Conservation (phyloP, 92 coral and sea anemone species). For the Isaurus tuberculatus region DNA sequence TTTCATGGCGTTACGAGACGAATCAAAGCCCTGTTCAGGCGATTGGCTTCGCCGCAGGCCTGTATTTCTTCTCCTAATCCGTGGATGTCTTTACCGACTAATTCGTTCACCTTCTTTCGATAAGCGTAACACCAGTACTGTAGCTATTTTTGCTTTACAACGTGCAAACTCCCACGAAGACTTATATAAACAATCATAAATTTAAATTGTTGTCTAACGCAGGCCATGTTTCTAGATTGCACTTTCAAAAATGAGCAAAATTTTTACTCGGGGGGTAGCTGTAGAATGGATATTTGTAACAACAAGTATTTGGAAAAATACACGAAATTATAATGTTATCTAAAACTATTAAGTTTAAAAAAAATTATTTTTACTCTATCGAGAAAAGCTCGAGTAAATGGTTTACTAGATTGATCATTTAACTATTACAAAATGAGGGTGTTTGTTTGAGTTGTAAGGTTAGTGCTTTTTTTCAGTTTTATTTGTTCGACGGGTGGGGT, state of each 20-base stretch:
- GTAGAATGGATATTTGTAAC: background rate
- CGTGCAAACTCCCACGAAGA: slow-evolving; percentile 22
- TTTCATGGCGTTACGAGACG: slow-evolving; percentile 15
- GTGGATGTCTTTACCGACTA: background rate
- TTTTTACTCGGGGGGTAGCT: slow-evolving; percentile 28
- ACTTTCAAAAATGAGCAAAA: slow-evolving; percentile 3
- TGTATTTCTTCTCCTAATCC: background rate
- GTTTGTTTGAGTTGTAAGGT: background rate
- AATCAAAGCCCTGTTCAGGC: background rate
- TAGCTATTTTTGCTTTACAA: slow-evolving; percentile 2
- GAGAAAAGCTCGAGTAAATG: background rate
- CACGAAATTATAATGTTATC: background rate
- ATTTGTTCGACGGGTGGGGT: slow-evolving; percentile 23
- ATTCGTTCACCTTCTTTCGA: background rate
- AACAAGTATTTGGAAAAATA: background rate
- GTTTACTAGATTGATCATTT: background rate
- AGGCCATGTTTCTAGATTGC: slow-evolving; percentile 3
- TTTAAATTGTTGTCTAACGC: background rate
- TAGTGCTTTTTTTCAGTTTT: background rate
- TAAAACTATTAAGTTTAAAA: background rate
- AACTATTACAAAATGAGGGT: background rate
- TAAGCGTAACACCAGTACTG: slow-evolving; percentile 6
- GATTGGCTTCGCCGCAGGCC: background rate
- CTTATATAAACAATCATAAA: slow-evolving; percentile 15
- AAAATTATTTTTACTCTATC: background rate